These are phyloP conservation scores for Misgurnus anguillicaudatus DNA, from an alignment of 2,113 vertebrate genomes.

Conservation along the genomic window DNA sequence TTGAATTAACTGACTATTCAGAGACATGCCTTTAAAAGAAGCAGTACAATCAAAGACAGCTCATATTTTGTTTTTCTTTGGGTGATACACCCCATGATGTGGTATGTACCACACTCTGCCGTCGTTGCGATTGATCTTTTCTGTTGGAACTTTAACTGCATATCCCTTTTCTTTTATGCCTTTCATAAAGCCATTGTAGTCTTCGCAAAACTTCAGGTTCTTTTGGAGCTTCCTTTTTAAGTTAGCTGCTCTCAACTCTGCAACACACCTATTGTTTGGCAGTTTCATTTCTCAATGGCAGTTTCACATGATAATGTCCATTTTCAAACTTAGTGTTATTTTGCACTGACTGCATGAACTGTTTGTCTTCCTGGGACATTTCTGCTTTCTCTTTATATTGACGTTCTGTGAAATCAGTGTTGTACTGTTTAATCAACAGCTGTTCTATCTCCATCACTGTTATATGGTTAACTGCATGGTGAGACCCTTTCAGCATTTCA, in stretches of 20 bases:
- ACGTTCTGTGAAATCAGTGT: too few species aligned
- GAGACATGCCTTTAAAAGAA: background rate
- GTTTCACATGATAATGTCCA: background rate
- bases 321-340: background rate
- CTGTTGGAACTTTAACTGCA: background rate
- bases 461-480: background rate
- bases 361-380: background rate
- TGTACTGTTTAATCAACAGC: too few species aligned
- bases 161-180: background rate
- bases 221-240: background rate
- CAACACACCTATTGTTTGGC: background rate
- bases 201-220: background rate
- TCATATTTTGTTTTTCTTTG: too few species aligned
- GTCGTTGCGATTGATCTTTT: too few species aligned
- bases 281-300: background rate
- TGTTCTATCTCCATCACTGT: too few species aligned
- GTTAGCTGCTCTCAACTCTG: background rate
- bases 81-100: too few species aligned
- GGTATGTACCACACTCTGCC: too few species aligned
- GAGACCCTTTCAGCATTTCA: background rate
- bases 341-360: background rate
- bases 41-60: conserved; percentile 1
- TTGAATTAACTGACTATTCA: background rate
- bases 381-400: too few species aligned
- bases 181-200: background rate